A percentile compares a stretch with the other conserved stretches of the same genome.
Conservation (phyloP, 2,888 invertebrate genomes). For the Sabatieria punctata region DNA sequence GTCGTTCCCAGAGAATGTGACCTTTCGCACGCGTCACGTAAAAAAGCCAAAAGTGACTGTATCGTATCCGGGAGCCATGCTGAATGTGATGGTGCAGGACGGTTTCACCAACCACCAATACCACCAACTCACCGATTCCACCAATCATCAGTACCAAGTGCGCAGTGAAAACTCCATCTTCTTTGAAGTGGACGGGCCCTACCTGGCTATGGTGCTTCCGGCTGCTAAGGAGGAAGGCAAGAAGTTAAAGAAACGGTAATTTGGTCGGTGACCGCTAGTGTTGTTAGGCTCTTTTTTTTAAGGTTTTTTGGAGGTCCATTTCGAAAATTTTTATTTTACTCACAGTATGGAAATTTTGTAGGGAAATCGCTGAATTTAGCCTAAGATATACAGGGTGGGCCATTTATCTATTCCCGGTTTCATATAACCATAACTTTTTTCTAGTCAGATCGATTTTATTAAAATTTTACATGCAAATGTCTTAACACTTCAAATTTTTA, state of each 20-base stretch:
- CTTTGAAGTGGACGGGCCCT: slow-evolving; percentile 97
- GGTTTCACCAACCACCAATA: slow-evolving; percentile 91
- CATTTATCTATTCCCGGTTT: too few relatives aligned
- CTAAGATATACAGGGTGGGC: too few relatives aligned
- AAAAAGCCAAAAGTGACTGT: slow-evolving; percentile 75
- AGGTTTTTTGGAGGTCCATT: too few relatives aligned
- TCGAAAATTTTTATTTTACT: too few relatives aligned
- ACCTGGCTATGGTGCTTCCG: slow-evolving; percentile 91
- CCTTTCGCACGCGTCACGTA: slow-evolving; percentile 52
- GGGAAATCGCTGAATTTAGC: too few relatives aligned
- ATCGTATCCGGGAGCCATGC: slow-evolving; percentile 86
- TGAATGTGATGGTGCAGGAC: slow-evolving; percentile 94
- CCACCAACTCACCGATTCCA: slow-evolving; percentile 55
- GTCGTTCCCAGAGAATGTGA: slow-evolving; percentile 88
- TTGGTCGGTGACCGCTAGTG: too few relatives aligned
- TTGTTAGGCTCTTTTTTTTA: too few relatives aligned
- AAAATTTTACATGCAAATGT: too few relatives aligned
- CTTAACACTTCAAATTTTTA: too few relatives aligned
- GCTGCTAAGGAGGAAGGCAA: slow-evolving; percentile 98
- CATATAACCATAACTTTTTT: too few relatives aligned
- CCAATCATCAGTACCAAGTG: slow-evolving; percentile 47
- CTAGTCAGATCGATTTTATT: too few relatives aligned
- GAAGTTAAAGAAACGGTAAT: slow-evolving; percentile 65
- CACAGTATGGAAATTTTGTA: too few relatives aligned
- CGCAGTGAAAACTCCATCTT: slow-evolving; percentile 90